Conservation (phyloP, 2,888 invertebrate genomes). For the Nomada goodeniana region DNA sequence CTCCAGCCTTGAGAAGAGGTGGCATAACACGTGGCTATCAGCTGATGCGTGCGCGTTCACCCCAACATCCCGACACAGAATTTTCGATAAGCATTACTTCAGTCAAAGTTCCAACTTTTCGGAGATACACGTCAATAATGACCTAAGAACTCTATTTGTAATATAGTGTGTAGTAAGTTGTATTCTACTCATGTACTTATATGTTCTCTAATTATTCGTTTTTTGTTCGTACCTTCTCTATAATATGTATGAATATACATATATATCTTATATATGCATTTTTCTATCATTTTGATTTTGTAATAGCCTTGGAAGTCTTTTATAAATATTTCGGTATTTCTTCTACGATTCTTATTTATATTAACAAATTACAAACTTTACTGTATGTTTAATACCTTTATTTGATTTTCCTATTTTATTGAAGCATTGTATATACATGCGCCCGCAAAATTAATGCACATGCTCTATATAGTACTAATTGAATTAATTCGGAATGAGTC, state of each 20-base stretch:
- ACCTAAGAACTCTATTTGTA: not conserved
- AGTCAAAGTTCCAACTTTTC: conserved; percentile 43
- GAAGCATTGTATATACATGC: not conserved
- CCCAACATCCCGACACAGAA: conserved; percentile 20
- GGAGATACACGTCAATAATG: conserved; percentile 17
- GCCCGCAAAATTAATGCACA: not conserved
- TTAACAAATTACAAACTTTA: not conserved
- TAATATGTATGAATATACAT: not conserved
- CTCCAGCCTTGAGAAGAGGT: conserved; percentile 41
- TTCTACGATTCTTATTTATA: not conserved
- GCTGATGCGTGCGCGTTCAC: conserved; percentile 72
- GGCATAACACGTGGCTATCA: conserved; percentile 76
- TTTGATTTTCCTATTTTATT: conserved; percentile 17
- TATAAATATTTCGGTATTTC: not conserved
- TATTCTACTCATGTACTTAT: not conserved
- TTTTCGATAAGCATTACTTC: conserved; percentile 36
- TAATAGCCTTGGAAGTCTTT: not conserved
- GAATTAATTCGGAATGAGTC: conserved; percentile 7
- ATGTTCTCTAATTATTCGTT: not conserved
- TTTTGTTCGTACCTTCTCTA: not conserved
- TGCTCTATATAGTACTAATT: not conserved
- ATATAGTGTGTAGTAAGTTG: conserved; percentile 42
- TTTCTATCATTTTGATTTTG: not conserved
- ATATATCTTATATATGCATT: not conserved
- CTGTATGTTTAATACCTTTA: not conserved